These are phyloP conservation scores for Unio delphinus DNA, from an alignment of 2,888 invertebrate genomes.

Conservation along the genomic window DNA sequence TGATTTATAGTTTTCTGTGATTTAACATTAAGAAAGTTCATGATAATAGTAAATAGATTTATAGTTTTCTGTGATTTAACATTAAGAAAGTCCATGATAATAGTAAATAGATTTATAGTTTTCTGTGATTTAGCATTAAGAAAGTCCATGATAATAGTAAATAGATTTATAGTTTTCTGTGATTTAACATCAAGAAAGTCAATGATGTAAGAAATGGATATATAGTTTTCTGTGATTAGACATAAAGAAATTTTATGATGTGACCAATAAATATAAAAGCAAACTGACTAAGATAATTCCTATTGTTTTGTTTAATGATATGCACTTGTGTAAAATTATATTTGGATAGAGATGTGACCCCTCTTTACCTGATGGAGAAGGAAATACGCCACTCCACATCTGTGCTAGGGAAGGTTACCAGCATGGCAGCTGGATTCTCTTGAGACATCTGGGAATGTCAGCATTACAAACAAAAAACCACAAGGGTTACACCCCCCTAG, in stretches of 20 bases:
- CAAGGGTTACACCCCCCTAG: slow-evolving; percentile 57
- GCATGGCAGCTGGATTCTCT: slow-evolving; percentile 57
- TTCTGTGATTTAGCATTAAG: too few relatives aligned
- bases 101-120: too few relatives aligned
- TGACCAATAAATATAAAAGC: neutral
- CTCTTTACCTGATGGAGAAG: slow-evolving; percentile 47
- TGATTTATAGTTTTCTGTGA: too few relatives aligned
- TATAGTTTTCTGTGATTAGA: neutral
- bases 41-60: too few relatives aligned
- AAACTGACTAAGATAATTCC: neutral
- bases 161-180: too few relatives aligned
- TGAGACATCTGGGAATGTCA: slow-evolving; percentile 49
- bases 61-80: too few relatives aligned
- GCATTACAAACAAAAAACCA: slow-evolving; percentile 55
- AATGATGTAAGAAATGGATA: too few relatives aligned
- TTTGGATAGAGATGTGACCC: slow-evolving; percentile 58
- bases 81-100: too few relatives aligned
- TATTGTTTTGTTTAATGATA: neutral
- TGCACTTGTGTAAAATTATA: neutral
- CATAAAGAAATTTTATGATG: neutral
- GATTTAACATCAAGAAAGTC: too few relatives aligned
- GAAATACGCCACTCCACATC: slow-evolving; percentile 65
- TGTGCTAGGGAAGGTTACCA: slow-evolving; percentile 59
- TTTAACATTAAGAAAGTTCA: too few relatives aligned
- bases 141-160: too few relatives aligned